Conservation (phyloP, 2,113 vertebrate species). For the Grantiella picta region DNA sequence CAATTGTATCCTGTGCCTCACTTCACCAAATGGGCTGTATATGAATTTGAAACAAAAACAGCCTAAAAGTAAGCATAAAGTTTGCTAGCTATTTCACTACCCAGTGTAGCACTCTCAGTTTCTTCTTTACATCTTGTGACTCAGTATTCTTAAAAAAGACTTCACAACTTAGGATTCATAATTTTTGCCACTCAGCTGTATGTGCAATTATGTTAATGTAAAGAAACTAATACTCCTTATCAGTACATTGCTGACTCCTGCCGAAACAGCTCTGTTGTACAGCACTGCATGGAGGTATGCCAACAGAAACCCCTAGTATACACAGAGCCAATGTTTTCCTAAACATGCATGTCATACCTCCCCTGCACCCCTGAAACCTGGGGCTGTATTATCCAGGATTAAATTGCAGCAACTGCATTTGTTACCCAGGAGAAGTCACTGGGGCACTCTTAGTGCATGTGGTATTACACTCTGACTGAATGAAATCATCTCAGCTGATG, state of each 20-base stretch:
- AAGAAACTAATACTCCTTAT: background rate
- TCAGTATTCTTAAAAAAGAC: background rate
- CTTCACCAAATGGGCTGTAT: background rate
- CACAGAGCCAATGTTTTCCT: background rate
- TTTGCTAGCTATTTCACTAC: background rate
- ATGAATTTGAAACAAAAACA: background rate
- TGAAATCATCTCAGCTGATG: background rate
- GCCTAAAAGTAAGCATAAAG: background rate
- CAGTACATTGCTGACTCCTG: background rate
- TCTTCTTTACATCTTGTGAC: background rate
- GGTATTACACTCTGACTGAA: background rate
- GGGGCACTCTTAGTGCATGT: background rate
- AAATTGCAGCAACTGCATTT: background rate
- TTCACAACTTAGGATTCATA: background rate
- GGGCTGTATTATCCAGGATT: background rate
- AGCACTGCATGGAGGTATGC: background rate
- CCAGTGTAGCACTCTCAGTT: background rate
- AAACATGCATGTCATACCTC: background rate
- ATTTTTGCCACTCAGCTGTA: background rate
- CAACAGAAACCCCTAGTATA: background rate
- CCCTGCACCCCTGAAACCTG: background rate
- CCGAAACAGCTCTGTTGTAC: background rate
- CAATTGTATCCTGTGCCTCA: background rate
- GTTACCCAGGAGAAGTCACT: background rate
- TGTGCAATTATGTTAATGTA: background rate